Evolutionary conservation across 2,797 vertebrate genomes (phyloP), one percentile per base, ranked within the genome.

Genomic region (Cynodonichthys magdalenae): DNA sequence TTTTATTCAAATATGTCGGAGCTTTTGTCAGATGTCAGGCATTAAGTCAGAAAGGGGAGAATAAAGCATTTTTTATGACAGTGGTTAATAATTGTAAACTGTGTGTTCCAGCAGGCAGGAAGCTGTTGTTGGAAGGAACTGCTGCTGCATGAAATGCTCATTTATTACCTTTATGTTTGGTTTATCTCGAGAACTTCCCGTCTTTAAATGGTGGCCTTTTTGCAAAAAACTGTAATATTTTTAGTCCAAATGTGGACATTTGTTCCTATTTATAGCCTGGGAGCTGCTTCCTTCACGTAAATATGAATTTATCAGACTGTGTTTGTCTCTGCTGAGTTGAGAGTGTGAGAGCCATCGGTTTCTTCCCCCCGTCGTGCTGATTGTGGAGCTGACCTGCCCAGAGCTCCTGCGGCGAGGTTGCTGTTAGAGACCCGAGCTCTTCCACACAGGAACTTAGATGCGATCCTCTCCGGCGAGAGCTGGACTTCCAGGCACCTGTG

Each of bases 391-490:
- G 12, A 86, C 84, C 65, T 57, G 44, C n/a, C 41, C 34, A 58
- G 41, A 4, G 7, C 29, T 65, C 39, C 63, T 51, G 34, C 36
- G 1, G 34, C 7, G 31, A 48, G 48, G 71, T 69, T 77, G 69
- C 74, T 48, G 53, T 42, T 73, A 69, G 70, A 60, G 62, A 63
- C 47, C 24, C 63, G 59, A 46, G 52, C 24, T 44, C 75, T 47
- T 17, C 66, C 81, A 46, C 55, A 50, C 42, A 87, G 31, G 67
- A 94, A 92, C 63, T 84, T 78, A 3, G 87, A 87, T 84, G 81
- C 80, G 59, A 93, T 79, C 86, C 93, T 93, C 28, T 90, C 89
- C 3, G 90, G 87, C 6, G 89, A 92, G 15, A 94, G 88, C 8
- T 71, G 69, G 39, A 88, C 53, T 17, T 60, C 80, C 18, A 88